Conservation (phyloP, 2,888 invertebrate genomes). For the Clunio marinus region DNA sequence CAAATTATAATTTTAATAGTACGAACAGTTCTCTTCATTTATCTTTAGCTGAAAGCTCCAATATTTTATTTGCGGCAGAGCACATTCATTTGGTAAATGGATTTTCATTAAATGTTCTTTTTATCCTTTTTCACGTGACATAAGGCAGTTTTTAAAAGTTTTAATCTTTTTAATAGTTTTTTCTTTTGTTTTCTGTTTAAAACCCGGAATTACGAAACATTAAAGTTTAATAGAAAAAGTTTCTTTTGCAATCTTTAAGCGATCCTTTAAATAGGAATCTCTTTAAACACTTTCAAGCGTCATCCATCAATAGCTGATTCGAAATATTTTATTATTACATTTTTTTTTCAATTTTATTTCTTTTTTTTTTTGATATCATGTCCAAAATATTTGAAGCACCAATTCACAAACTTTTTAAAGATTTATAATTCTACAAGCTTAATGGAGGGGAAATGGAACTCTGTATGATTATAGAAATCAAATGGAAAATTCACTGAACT, state of each 20-base stretch:
- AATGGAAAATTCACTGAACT: too few relatives aligned
- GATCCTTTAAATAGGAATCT: too few relatives aligned
- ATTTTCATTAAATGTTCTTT: background rate
- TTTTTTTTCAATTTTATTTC: too few relatives aligned
- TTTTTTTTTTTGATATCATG: background rate
- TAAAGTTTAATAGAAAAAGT: too few relatives aligned
- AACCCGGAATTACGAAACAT: constrained; percentile 8
- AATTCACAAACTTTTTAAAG: constrained; percentile 1
- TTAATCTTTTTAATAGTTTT: background rate
- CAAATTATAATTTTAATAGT: constrained; percentile 5
- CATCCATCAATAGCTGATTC: background rate
- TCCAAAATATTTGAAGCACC: constrained; percentile 17
- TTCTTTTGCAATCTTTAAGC: too few relatives aligned
- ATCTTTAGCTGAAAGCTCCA: constrained; percentile 30
- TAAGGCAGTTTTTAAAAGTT: background rate
- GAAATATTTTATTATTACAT: too few relatives aligned
- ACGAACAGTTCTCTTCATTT: constrained; percentile 10
- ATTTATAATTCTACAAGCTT: constrained; percentile 1
- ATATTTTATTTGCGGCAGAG: background rate
- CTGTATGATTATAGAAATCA: too few relatives aligned
- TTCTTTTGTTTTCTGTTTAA: background rate
- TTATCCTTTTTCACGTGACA: background rate
- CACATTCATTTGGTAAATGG: constrained; percentile 35
- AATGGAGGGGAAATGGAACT: too few relatives aligned
- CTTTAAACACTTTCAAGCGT: background rate